Base-by-base conservation (phyloP, 2,113 vertebrate species). In the Sigmodon hispidus region DNA sequence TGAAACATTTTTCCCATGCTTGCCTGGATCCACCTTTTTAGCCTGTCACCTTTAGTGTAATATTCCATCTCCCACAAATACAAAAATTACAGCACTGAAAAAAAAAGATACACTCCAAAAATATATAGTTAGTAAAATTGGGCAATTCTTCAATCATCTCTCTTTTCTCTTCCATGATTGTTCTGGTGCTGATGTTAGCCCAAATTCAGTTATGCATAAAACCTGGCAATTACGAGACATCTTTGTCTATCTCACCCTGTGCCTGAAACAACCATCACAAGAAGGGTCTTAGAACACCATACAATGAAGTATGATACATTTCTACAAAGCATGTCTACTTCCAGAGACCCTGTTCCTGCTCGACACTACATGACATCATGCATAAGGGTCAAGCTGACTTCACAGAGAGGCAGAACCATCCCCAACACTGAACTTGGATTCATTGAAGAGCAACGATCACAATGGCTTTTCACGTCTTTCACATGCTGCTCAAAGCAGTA, bases 401-500 rank as follows among this genome's bases (percentile, higher is more conserved):
- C 45, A 24, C n/a, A 19, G 29, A 65, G 77, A 97, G 80, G 24
- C n/a, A 89, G 73, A 94, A 90, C 21, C 69, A 88, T 36, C 95
- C 59, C 80, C 29, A 59, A 76, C n/a, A 86, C 63, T 19, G 52
- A 57, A 85, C 7, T 21, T 40, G 81, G 69, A 16, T n/a, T 24
- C 45, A 72, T 2, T 61, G 59, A 96, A 96, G 16, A 80, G 0
- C 89, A 11, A 73, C 59, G 57, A 87, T 5, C 95, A 22, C 61
- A 43, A 2, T 29, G 43, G 10, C 55, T 63, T 59, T 73, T 61
- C 69, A 45, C 13, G 83, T 57, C 95, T 61, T 96, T 84, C 26
- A 83, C 70, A 81, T 61, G 13, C 89, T 80, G 63, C 77, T 86
- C 93, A 97, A 96, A 87, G 29, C 79, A 89, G 59, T 85, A 86